Evolutionary conservation across 2,888 invertebrate genomes (phyloP), one percentile per base, ranked within the genome.

Genomic region (Oscheius sp.): DNA sequence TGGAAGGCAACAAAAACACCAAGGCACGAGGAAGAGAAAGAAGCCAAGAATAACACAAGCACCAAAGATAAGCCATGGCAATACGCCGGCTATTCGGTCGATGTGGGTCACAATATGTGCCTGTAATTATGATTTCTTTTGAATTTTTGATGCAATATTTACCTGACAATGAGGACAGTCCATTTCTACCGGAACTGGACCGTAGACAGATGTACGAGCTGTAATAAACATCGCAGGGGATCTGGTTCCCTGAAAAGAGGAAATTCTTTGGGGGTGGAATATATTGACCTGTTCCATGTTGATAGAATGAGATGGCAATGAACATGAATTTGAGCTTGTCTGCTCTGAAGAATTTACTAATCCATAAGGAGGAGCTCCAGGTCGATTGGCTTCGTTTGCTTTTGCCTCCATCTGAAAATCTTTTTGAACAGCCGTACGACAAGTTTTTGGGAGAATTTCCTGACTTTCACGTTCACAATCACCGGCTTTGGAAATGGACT

Each of bases 101-200:
- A 84, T 86, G 69, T 85, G 83, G 7, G 84, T 85, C 5, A 87
- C 86, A 16, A 87, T 85, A 76, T 87, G 86, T 5, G 81, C 77
- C 82, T 85, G 76, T 49, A 78, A 74, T 18, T 9, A n/a, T 41
- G 45, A 23, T n/a, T n/a, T 59, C 16, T 56, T 56, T 3, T 35
- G 29, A 2, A 18, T 64, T 21, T 3, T 35, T 35, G 9, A 6
- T 3, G 35, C 5, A 35, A 46, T n/a, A 18, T n/a, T 49, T 45
- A 87, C 87, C 72, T 83, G 80, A 69, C 86, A 87, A 72, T 83
- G 82, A 6, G 84, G 82, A 63, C 87, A 87, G 72, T 88, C 86
- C 80, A 85, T 83, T 69, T 88, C 86, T 3, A 87, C 83, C 0
- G 87, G 87, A 61, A 79, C 73, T 41, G 84, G 82, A 9, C 80